Evolutionary conservation across 2,888 invertebrate genomes (phyloP).

Genomic region (Pristionchus fissidentatus): DNA sequence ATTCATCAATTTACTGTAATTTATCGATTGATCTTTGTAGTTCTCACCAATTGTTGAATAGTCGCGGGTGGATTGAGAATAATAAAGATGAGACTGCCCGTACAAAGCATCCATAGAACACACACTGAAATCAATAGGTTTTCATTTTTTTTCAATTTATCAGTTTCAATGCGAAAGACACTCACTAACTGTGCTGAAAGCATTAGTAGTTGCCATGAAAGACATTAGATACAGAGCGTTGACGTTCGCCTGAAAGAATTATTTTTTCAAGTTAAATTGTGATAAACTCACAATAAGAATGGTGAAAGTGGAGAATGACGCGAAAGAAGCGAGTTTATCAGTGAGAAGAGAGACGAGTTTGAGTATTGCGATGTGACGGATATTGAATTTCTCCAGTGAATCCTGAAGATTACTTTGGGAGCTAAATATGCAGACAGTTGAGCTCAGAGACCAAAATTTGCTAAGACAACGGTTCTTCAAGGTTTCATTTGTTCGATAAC

Average conservation of each 20-base stretch:
- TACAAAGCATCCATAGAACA: slow-evolving; percentile 12
- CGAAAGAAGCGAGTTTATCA: neutral
- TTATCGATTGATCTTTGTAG: too few species aligned
- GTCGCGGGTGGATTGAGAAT: slow-evolving; percentile 27
- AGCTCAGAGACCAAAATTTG: too few species aligned
- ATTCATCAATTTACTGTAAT: neutral
- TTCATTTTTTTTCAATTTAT: neutral
- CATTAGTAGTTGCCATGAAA: neutral
- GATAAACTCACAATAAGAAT: neutral
- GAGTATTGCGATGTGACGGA: neutral
- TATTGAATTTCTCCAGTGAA: neutral
- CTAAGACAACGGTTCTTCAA: too few species aligned
- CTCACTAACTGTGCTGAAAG: neutral
- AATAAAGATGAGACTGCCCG: neutral
- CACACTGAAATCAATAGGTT: neutral
- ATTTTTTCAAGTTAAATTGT: neutral
- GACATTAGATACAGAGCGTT: slow-evolving; percentile 14
- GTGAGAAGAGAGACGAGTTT: neutral
- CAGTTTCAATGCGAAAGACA: neutral
- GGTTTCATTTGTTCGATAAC: too few species aligned
- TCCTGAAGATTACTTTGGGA: neutral
- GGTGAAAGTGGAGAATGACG: slow-evolving; percentile 5
- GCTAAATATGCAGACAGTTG: too few species aligned
- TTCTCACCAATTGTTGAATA: neutral
- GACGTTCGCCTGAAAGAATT: slow-evolving; percentile 12